Base-by-base conservation (phyloP, 2,888 invertebrate species). In the Heliconius sara region DNA sequence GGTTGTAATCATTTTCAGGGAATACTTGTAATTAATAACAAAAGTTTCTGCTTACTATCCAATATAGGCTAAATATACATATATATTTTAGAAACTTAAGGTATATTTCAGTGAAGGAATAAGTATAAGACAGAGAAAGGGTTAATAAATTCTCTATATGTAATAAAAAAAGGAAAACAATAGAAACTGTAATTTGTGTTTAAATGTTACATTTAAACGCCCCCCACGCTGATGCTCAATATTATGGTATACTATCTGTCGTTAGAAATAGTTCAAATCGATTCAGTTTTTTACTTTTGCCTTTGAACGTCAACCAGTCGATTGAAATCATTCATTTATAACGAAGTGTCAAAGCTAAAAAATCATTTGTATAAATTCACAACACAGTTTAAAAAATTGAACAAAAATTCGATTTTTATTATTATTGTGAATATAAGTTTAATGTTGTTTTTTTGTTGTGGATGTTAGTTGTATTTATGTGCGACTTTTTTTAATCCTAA, bases 331-430 rank as follows among this genome's bases (percentile, higher is more conserved):
- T 43, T 39, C n/a, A 16, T 68, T 68, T 16, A 39, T 68, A 68
- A 68, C n/a, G 39, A 68, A 68, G 43, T 68, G 68, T 43, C 68
- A 70, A 70, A 70, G n/a, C 39, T 25, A n/a, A 68, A 68, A n/a
- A 47, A 47, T 70, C 16, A 47, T 70, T 70, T 70, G 25, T 43
- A 25, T 25, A 70, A 70, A 70, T 70, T 70, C 70, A 25, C 25
- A 43, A 47, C 16, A 13, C n/a, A 68, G 43, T 43, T 68, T 68
- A 43, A 43, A 68, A 68, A 68, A 25, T 43, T 25, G 43, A 25
- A 70, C n/a, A 27, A 70, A 68, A 68, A n/a, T 27, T 43, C 43
- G 25, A 70, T 70, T 43, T 12, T 9, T 70, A 43, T 70, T 68
- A 39, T n/a, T 68, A 68, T 68, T 22, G 43, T 25, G 25, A n/a